Evolutionary conservation across 2,113 vertebrate species (phyloP), one percentile per base, ranked within the genome.

Genomic region (Parus major): DNA sequence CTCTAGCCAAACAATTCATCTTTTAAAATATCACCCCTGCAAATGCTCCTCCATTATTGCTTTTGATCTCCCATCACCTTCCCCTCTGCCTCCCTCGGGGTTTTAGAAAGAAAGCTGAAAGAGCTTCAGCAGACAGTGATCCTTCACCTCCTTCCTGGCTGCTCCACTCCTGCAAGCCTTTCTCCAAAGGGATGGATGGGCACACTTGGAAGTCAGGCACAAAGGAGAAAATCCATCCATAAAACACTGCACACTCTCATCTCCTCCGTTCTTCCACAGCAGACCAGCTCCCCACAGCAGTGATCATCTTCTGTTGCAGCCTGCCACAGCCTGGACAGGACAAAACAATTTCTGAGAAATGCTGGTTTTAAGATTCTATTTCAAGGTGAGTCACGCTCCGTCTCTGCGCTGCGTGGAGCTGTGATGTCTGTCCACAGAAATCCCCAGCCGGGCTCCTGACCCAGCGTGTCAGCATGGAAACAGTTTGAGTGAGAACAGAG

Each of bases 1-100:
- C 65, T 82, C 61, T 77, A 75, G 70, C 68, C 50, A 88, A 94
- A 60, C 33, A 90, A 81, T 66, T 68, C 10, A 44, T 79, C 86
- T 80, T 78, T 50, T 72, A 89, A 90, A 92, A 92, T 87, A 60
- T 80, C 75, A 88, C 28, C 29, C 42, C 90, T 78, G 76, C 29
- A 50, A 93, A 90, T 83, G 87, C 53, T 88, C 28, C 55, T 71
- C 71, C 44, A 29, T 93, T 92, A 91, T 49, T 82, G 70, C 92
- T 89, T 86, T 91, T 96, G 92, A 94, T 82, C 65, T 59, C 44
- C 23, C 75, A 68, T 81, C 84, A 95, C 82, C 82, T 93, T 36
- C 68, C 63, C 60, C 56, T 46, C 66, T 39, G 65, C 52, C 44
- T 85, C 84, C 92, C 39, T 49, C 21, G 35, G 81, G 64, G 59